Percentiles rank a stretch among this genome's conserved stretches.
phyloP scores from a whole-genome alignment of 2,888 invertebrate species.

The Macropis europaea region DNA sequence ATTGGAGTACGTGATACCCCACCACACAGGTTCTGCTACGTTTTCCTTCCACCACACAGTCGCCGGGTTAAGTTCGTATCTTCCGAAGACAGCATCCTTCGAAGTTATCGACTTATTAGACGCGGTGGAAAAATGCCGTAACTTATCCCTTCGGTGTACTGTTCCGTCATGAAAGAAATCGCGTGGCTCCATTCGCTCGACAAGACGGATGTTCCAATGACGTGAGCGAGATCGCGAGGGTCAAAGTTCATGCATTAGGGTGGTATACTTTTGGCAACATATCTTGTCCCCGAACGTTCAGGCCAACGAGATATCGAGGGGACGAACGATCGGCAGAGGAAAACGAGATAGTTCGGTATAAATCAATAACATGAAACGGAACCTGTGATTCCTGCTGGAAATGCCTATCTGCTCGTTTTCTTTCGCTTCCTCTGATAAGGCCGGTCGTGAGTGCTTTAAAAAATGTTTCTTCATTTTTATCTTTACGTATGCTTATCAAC shows the following conservation, averaged over 20 bases:
- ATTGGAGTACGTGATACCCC: too few species aligned
- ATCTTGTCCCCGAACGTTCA: conserved; percentile 38
- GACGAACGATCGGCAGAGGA: conserved; percentile 16
- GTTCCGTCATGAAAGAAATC: conserved; percentile 28
- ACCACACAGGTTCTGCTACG: too few species aligned
- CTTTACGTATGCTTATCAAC: background rate
- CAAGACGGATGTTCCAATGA: conserved; percentile 49
- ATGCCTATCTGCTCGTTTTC: conserved; percentile 6
- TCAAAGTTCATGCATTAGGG: conserved; percentile 51
- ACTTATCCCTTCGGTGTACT: background rate
- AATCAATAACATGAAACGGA: conserved; percentile 52
- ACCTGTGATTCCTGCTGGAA: conserved; percentile 29
- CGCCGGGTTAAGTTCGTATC: too few species aligned
- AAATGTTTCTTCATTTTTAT: background rate
- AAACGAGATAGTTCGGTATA: conserved; percentile 45
- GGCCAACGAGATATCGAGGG: conserved; percentile 37
- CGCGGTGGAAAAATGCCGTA: background rate
- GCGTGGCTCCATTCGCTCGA: conserved; percentile 24
- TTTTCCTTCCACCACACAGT: too few species aligned
- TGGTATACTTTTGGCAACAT: conserved; percentile 56
- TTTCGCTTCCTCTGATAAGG: background rate
- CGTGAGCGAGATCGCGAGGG: conserved; percentile 49
- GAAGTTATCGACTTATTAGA: conserved; percentile 4
- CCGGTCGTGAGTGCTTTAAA: background rate
- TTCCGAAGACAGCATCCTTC: background rate